A percentile compares a stretch with the other conserved stretches of the same genome.
Evolutionary conservation across 2,113 vertebrate species (phyloP).

Genomic region (Anguilla japonica): DNA sequence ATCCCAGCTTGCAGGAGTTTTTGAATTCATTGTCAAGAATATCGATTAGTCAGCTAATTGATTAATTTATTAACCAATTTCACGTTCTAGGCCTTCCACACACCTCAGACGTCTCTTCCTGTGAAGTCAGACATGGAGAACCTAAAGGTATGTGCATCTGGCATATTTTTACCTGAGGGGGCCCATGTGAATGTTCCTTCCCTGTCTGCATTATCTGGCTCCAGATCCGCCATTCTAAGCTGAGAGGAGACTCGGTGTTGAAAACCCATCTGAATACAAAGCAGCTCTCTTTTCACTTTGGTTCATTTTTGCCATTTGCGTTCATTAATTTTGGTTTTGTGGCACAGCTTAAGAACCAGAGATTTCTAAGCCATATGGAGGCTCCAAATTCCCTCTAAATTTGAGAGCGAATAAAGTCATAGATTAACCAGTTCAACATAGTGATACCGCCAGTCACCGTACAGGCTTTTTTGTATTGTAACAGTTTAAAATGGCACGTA

Average conservation of each 20-base stretch:
- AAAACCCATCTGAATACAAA: too few species aligned
- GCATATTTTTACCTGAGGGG: constrained; percentile 1
- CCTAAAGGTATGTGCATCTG: constrained; percentile 45
- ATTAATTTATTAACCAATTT: background rate
- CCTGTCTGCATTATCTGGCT: background rate
- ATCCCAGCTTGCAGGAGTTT: background rate
- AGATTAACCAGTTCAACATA: too few species aligned
- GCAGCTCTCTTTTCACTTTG: too few species aligned
- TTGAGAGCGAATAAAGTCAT: too few species aligned
- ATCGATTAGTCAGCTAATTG: background rate
- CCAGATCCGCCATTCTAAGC: too few species aligned
- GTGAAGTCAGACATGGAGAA: constrained; percentile 50
- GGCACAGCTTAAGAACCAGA: too few species aligned
- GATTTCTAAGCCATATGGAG: too few species aligned
- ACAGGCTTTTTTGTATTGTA: background rate
- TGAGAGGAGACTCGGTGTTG: too few species aligned
- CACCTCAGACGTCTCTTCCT: constrained; percentile 65
- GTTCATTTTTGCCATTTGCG: too few species aligned
- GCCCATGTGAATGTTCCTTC: too few species aligned
- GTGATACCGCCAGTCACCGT: background rate
- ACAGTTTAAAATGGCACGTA: background rate
- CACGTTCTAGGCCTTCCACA: constrained; percentile 59
- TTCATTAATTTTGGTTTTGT: too few species aligned
- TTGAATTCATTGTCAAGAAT: background rate
- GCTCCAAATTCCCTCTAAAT: too few species aligned